phyloP scores from a whole-genome alignment of 2,113 vertebrate species.

The Neodon shergylaensis region DNA sequence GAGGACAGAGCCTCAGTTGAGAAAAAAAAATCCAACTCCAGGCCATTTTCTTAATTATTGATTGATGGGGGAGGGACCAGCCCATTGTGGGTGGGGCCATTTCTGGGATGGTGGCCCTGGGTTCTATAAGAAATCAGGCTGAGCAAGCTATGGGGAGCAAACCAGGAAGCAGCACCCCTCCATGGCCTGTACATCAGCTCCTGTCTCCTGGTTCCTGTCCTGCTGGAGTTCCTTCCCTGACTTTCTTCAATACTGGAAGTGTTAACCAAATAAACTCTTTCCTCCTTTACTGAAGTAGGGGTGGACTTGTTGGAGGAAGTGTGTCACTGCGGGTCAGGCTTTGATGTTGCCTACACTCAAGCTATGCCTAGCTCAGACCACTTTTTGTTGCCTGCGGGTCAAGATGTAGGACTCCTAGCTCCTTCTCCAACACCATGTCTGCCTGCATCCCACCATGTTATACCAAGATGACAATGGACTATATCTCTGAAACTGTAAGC shows the following conservation, averaged over 20 bases:
- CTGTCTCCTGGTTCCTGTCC: neutral
- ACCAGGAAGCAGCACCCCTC: neutral
- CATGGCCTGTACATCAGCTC: neutral
- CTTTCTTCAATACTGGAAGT: neutral
- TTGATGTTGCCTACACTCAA: neutral
- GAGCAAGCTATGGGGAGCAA: neutral
- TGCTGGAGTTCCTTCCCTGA: neutral
- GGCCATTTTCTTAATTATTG: neutral
- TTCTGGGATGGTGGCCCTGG: neutral
- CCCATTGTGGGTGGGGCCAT: neutral
- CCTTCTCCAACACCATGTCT: neutral
- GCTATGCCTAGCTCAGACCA: neutral
- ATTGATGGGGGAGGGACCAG: neutral
- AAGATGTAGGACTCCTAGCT: neutral
- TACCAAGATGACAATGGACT: neutral
- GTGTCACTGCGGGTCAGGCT: neutral
- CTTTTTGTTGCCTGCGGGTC: neutral
- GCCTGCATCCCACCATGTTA: neutral
- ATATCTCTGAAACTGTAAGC: neutral
- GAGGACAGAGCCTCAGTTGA: neutral
- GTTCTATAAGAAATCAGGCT: neutral
- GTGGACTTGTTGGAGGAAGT: neutral
- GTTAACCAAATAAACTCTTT: neutral
- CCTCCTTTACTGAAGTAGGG: neutral
- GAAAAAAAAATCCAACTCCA: neutral